phyloP scores from a whole-genome alignment of 2,113 vertebrate genomes.

The Hippopotamus amphibius region DNA sequence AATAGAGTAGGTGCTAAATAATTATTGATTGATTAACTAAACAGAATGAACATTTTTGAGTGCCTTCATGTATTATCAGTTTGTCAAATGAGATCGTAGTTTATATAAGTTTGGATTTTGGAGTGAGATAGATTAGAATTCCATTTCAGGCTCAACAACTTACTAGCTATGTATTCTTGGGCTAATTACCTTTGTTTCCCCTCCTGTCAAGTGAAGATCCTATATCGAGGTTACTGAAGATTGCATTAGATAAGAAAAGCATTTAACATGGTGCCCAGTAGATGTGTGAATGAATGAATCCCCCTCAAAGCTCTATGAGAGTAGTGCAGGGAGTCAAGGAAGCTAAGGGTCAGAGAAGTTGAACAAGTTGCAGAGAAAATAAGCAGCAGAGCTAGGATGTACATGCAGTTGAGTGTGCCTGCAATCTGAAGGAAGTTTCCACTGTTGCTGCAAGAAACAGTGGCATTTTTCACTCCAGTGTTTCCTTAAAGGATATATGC shows the following conservation, averaged over 20 bases:
- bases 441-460: neutral
- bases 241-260: neutral
- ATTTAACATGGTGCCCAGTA: neutral
- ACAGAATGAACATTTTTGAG: neutral
- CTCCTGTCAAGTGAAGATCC: neutral
- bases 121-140: conserved; percentile 1
- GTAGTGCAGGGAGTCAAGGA: neutral
- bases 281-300: neutral
- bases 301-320: neutral
- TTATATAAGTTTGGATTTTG: neutral
- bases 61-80: neutral
- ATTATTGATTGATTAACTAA: neutral
- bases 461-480: conserved; percentile 19
- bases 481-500: conserved; percentile 29
- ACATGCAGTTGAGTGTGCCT: neutral
- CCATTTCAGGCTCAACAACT: neutral
- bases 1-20: neutral
- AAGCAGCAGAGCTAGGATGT: neutral
- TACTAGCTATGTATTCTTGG: neutral
- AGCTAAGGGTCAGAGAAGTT: neutral
- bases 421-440: neutral
- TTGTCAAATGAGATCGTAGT: neutral
- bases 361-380: neutral
- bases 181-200: neutral
- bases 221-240: neutral